phyloP scores from a whole-genome alignment of 2,797 vertebrate genomes.

The Enteromius thamalakanensis region DNA sequence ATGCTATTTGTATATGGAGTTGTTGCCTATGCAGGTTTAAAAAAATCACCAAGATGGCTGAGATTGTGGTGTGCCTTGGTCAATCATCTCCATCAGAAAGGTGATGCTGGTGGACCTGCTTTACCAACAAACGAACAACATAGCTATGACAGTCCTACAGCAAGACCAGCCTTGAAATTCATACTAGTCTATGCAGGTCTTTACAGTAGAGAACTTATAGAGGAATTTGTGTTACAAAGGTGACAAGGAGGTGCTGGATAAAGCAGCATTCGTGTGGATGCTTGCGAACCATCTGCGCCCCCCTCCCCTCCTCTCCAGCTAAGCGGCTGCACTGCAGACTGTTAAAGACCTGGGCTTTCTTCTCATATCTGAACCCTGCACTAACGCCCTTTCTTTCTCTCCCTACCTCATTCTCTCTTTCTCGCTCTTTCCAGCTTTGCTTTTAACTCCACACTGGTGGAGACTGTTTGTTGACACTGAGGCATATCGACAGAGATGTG shows the following conservation, averaged over 20 bases:
- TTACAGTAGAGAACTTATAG: not conserved
- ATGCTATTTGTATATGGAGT: not conserved
- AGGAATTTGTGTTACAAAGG: constrained; percentile 5
- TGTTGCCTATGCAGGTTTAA: not conserved
- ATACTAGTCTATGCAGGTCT: not conserved
- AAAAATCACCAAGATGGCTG: not conserved
- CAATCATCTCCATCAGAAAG: not conserved
- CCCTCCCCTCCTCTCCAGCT: constrained; percentile 17
- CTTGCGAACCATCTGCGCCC: not conserved
- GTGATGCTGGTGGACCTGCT: not conserved
- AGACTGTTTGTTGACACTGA: constrained; percentile 50
- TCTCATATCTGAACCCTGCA: constrained; percentile 35
- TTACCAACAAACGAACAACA: constrained; percentile 3
- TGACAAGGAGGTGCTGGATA: constrained; percentile 23
- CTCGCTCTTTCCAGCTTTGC: constrained; percentile 25
- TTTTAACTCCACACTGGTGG: constrained; percentile 24
- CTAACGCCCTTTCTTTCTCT: constrained; percentile 35
- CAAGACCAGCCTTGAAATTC: not conserved
- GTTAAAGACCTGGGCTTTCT: constrained; percentile 35
- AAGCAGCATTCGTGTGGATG: constrained; percentile 13
- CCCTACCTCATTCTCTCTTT: constrained; percentile 36
- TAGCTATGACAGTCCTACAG: not conserved
- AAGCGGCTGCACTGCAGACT: constrained; percentile 38
- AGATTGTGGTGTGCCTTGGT: not conserved
- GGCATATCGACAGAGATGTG: constrained; percentile 47